These are phyloP conservation scores for Sinonovacula constricta DNA, from an alignment of 1,140 invertebrate genomes.

Conservation along the genomic window DNA sequence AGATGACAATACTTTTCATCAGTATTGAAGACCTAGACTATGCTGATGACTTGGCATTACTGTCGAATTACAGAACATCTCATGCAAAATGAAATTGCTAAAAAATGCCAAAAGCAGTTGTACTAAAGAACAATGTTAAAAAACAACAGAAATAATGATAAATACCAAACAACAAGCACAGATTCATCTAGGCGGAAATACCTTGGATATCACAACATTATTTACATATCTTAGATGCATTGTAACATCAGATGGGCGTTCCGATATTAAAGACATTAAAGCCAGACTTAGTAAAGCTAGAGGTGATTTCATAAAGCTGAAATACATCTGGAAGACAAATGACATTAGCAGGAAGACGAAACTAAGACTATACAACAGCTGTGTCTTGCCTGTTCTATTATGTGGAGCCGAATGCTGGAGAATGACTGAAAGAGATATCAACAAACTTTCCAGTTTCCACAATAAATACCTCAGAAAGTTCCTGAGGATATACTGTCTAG, in stretches of 20 bases:
- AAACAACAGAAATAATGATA: too few relatives aligned
- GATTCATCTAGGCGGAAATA: too few relatives aligned
- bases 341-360: constrained; percentile 10
- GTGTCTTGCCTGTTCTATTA: constrained; percentile 13
- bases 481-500: neutral
- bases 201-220: too few relatives aligned
- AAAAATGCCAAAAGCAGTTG: too few relatives aligned
- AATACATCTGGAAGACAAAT: constrained; percentile 31
- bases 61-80: too few relatives aligned
- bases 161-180: too few relatives aligned
- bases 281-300: constrained; percentile 32
- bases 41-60: too few relatives aligned
- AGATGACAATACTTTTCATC: too few relatives aligned
- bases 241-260: constrained; percentile 16
- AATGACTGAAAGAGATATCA: constrained; percentile 23
- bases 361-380: constrained; percentile 32
- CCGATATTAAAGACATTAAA: constrained; percentile 38
- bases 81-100: too few relatives aligned
- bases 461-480: constrained; percentile 43
- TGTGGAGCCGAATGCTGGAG: constrained; percentile 46
- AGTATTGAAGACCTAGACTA: too few relatives aligned
- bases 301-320: constrained; percentile 28
- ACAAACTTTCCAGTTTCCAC: constrained; percentile 29
- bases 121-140: too few relatives aligned
- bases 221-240: constrained; percentile 43